Evolutionary conservation across 2,113 vertebrate genomes (phyloP).

Genomic region (Tonatia bakeri): DNA sequence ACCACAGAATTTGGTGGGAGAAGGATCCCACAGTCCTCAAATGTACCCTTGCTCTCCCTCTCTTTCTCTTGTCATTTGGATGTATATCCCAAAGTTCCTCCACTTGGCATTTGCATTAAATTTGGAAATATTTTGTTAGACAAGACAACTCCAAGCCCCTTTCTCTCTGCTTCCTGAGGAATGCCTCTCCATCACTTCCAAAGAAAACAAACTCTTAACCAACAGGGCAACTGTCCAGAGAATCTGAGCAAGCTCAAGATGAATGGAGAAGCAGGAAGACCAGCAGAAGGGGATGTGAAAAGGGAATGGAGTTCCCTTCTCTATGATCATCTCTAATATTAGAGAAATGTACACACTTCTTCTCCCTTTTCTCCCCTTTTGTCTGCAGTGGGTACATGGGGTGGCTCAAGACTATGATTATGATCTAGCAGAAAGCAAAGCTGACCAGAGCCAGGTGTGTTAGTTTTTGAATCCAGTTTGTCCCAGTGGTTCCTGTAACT

Average conservation of each 20-base stretch:
- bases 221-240: background rate
- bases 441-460: background rate
- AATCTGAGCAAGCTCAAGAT: background rate
- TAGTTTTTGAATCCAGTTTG: background rate
- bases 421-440: background rate
- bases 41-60: background rate
- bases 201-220: background rate
- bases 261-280: fast-evolving
- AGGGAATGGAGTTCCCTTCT: too few relatives aligned
- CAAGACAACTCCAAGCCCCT: background rate
- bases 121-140: background rate
- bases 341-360: background rate
- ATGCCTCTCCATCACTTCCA: background rate
- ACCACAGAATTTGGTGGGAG: background rate
- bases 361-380: background rate
- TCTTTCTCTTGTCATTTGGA: background rate
- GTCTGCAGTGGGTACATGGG: background rate
- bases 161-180: background rate
- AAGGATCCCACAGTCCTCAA: background rate
- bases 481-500: background rate
- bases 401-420: too few relatives aligned
- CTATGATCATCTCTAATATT: background rate
- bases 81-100: background rate
- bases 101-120: background rate
- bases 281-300: background rate